Percentiles rank a stretch among this genome's conserved stretches.
Conservation (phyloP, 2,888 invertebrate genomes). For the Acanthosepion esculentum region DNA sequence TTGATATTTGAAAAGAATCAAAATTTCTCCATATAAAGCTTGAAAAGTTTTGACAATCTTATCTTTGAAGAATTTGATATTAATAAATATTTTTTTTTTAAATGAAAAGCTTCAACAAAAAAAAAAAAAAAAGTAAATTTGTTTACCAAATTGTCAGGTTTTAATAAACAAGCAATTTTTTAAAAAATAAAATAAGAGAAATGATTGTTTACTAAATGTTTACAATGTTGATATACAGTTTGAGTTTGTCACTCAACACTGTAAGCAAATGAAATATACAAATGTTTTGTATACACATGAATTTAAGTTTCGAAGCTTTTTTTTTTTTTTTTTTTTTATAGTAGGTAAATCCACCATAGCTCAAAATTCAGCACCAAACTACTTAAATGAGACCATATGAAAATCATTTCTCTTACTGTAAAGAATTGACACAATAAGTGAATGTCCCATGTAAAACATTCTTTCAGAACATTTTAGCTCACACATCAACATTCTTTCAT, state of each 20-base stretch:
- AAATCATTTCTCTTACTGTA: too few species aligned
- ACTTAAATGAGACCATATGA: background rate
- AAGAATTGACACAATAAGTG: too few species aligned
- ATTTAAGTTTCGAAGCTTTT: background rate
- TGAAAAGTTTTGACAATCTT: background rate
- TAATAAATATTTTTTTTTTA: background rate
- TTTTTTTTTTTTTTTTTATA: background rate
- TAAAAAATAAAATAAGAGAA: background rate
- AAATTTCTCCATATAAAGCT: too few species aligned
- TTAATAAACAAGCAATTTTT: background rate
- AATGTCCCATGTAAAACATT: background rate
- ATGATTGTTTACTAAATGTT: background rate
- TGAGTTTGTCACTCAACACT: background rate
- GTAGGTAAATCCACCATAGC: background rate
- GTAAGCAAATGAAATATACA: background rate
- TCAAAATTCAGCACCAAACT: background rate
- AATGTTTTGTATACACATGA: background rate
- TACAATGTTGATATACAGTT: background rate
- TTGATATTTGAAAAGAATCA: background rate
- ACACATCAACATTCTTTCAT: background rate
- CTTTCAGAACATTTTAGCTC: background rate
- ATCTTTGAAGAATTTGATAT: background rate
- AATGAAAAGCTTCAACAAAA: background rate
- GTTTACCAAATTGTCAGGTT: background rate
- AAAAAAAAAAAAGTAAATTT: too few species aligned